Conservation (phyloP, 2,113 vertebrate genomes). For the Diglossa brunneiventris region DNA sequence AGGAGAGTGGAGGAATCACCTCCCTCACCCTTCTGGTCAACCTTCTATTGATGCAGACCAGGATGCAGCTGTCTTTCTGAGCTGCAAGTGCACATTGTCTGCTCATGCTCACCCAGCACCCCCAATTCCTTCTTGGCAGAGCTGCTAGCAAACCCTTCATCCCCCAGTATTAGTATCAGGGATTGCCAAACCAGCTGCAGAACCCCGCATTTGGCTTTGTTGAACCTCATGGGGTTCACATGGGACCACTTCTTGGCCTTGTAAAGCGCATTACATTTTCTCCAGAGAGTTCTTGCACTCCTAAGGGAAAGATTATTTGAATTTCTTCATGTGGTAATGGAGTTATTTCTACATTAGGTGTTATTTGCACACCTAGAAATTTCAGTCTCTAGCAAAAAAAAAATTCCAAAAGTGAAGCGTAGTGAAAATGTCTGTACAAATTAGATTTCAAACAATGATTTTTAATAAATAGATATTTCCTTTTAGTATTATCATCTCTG, state of each 20-base stretch:
- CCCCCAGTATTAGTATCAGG: too few species aligned
- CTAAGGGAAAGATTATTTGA: not conserved
- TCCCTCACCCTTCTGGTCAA: not conserved
- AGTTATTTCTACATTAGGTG: not conserved
- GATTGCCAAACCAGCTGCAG: not conserved
- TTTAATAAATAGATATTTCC: not conserved
- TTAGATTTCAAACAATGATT: not conserved
- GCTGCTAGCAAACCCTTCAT: not conserved
- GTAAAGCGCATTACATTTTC: not conserved
- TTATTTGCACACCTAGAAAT: not conserved
- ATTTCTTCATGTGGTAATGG: not conserved
- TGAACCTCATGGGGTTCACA: not conserved
- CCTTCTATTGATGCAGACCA: not conserved
- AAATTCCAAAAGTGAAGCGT: not conserved
- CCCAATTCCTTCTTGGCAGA: not conserved
- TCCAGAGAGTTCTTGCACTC: not conserved
- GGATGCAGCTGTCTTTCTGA: not conserved
- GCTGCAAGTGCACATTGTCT: not conserved
- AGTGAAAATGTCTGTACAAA: not conserved
- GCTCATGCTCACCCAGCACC: not conserved
- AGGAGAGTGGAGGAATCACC: not conserved
- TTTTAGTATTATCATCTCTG: not conserved
- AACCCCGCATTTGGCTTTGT: not conserved
- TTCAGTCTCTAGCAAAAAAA: not conserved
- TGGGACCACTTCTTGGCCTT: fast-evolving